Evolutionary conservation across 2,888 invertebrate genomes (phyloP), one percentile per base, ranked within the genome.

Genomic region (Callosobruchus maculatus): DNA sequence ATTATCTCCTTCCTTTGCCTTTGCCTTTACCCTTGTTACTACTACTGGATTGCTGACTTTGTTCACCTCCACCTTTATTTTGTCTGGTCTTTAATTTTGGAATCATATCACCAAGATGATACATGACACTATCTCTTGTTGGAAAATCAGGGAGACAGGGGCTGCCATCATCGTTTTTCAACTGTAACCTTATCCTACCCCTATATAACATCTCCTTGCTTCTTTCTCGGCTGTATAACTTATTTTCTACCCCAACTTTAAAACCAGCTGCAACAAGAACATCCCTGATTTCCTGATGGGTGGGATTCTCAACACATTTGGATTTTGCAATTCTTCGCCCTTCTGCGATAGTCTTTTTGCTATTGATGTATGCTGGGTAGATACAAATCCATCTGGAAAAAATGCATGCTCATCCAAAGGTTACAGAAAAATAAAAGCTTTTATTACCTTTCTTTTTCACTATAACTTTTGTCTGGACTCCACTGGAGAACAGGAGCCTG

Each of bases 321-420:
- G 92, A 90, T 87, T 96, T 96, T 0, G 95, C 88, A 22, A 99
- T 88, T 80, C 93, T 91, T 49, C 99, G 90, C 4, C 99, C 99
- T 86, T 97, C 94, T 0, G 95, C 95, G 20, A 95, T 86, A 0
- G 97, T 95, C 86, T 96, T 97, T 84, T 97, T 97, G 82, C 93
- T 96, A 85, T 99, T 99, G 71, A 99, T 89, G 83, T 99, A 99
- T 0, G 97, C 94, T 74, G 99, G 99, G 87, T 99, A 99, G 77
- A 99, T 93, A 85, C 97, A 97, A 74, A 98, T 90, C 99, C 99
- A 99, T 84, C 95, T 95, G 88, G 76, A 86, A 86, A 67, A 70
- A 72, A 74, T 67, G 71, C 21, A 30, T 31, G 7, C n/a, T 73
- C 71, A 73, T 71, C 73, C 71, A 70, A 71, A 21, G 66, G 73